A percentile compares a stretch with the other conserved stretches of the same genome.
These are phyloP conservation scores for Elanoides forficatus DNA, from an alignment of 2,113 vertebrate genomes.

Conservation along the genomic window DNA sequence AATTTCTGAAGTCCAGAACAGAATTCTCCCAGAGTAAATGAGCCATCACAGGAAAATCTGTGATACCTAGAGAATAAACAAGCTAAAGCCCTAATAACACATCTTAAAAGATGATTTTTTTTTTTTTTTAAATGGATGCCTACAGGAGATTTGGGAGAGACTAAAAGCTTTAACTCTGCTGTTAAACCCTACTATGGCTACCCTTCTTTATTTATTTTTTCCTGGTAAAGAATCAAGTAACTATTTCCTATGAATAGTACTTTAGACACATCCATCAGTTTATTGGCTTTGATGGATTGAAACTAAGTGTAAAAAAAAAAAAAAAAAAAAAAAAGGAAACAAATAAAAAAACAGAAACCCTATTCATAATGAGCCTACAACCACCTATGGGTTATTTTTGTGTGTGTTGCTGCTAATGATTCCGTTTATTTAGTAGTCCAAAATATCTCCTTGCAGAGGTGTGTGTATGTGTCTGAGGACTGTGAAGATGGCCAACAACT, in stretches of 20 bases:
- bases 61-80: not conserved
- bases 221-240: not conserved
- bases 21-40: not conserved
- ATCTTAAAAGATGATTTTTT: not conserved
- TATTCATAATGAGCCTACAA: not conserved
- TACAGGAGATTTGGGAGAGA: not conserved
- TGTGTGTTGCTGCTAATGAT: not conserved
- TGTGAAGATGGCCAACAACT: not conserved
- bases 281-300: not conserved
- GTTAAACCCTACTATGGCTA: not conserved
- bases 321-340: not conserved
- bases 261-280: not conserved
- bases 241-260: not conserved
- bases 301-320: not conserved
- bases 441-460: not conserved
- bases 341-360: not conserved
- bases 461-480: not conserved
- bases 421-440: not conserved
- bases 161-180: not conserved
- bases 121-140: not conserved
- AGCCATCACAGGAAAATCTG: not conserved
- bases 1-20: not conserved
- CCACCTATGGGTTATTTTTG: not conserved
- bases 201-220: not conserved
- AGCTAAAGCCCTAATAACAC: not conserved